Percentiles rank a stretch among this genome's conserved stretches.
phyloP scores from a whole-genome alignment of 1,140 invertebrate genomes.

The Pteromalus puparum region DNA sequence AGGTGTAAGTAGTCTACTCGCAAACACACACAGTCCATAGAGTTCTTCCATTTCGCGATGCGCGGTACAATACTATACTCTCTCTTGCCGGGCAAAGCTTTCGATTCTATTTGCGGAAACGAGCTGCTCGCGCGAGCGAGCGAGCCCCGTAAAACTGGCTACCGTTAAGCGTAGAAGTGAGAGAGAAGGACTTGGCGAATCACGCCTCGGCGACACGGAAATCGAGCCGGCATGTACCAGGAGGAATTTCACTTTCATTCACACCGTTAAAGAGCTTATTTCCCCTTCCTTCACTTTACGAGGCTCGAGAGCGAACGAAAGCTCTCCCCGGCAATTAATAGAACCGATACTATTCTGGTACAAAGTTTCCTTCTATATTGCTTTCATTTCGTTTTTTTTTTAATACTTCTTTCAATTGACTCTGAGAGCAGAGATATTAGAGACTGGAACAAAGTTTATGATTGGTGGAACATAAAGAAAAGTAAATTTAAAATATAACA shows the following conservation, averaged over 20 bases:
- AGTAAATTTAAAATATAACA: conserved; percentile 2
- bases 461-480: conserved; percentile 16
- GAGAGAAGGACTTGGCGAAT: conserved; percentile 9
- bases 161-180: conserved; percentile 18
- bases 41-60: conserved; percentile 7
- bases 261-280: conserved; percentile 41
- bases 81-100: background rate
- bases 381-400: background rate
- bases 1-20: too few relatives aligned
- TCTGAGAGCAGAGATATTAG: background rate
- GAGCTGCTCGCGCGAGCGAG: too few relatives aligned
- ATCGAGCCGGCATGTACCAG: background rate
- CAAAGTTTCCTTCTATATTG: background rate
- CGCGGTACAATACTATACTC: background rate
- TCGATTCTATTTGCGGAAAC: conserved; percentile 48
- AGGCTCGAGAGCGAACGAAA: conserved; percentile 5
- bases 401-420: background rate
- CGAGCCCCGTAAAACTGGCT: conserved; percentile 38
- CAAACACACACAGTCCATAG: background rate
- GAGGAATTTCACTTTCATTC: conserved; percentile 33
- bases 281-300: conserved; percentile 37
- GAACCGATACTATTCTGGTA: conserved; percentile 13
- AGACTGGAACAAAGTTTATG: background rate
- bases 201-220: conserved; percentile 35
- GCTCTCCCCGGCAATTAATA: conserved; percentile 24